phyloP scores from a whole-genome alignment of 92 coral and sea anemone genomes.

The Palythoa grandis region DNA sequence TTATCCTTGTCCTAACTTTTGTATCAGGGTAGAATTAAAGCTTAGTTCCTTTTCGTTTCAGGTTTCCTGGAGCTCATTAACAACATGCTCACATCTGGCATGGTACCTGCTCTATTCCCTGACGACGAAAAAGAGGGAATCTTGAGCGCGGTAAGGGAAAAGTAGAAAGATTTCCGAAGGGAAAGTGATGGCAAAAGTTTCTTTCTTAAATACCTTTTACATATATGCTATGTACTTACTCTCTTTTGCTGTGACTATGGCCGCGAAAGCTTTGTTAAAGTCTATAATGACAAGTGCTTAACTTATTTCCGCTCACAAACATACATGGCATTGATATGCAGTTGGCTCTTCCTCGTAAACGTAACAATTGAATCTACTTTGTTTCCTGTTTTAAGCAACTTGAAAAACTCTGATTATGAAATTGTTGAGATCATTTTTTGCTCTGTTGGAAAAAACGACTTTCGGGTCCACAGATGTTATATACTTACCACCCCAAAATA shows the following conservation, averaged over 20 bases:
- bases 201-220: too few relatives aligned
- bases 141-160: constrained; percentile 77
- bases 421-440: neutral
- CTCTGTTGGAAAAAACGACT: too few relatives aligned
- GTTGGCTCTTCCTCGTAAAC: neutral
- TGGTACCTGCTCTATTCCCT: constrained; percentile 98
- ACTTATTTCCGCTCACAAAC: too few relatives aligned
- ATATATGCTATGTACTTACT: neutral
- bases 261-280: neutral
- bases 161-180: neutral
- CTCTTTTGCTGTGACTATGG: neutral
- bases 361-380: neutral
- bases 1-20: too few relatives aligned
- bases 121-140: constrained; percentile 98
- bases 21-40: neutral
- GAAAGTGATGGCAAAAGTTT: neutral
- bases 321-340: neutral
- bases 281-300: neutral
- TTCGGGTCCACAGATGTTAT: too few relatives aligned
- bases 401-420: neutral
- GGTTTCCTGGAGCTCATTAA: constrained; percentile 97
- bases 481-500: too few relatives aligned
- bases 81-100: constrained; percentile 99
- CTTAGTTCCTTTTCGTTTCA: constrained; percentile 8
- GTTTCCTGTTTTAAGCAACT: neutral